Base-by-base conservation (phyloP, 2,888 invertebrate genomes). In the Patella ulyssiponensis region DNA sequence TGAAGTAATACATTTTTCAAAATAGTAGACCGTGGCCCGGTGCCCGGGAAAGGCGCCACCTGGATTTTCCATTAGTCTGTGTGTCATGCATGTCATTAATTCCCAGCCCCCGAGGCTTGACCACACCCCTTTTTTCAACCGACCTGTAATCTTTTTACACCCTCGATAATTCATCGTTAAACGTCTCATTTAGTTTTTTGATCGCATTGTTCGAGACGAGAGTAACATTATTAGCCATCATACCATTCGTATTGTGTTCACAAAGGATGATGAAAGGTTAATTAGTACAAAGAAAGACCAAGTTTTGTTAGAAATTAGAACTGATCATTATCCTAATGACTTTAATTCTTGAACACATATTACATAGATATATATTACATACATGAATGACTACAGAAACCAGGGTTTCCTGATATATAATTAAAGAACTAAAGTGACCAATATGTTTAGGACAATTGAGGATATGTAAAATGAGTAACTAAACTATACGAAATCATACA, bases 51-150 rank as follows among this genome's bases (percentile, higher is more conserved):
- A 44, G 44, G 14, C 20, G 64, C 11, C 64, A 64, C 23, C 64
- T 64, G 64, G 64, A 64, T 23, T 64, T 64, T 23, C 64, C 64
- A 64, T 64, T 64, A 64, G 64, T 64, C 64, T 23, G 3, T 64
- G 64, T 64, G 23, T 64, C 64, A 64, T 23, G 12, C 23, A 23
- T 64, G 23, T 64, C 64, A 64, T 64, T 64, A 64, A 64, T 23
- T 23, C 64, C 20, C 14, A 23, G 23, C 64, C 64, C 33, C 64
- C 12, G 64, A 23, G 64, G 64, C 64, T 23, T 12, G 64, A 23
- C 64, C 64, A 64, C 64, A 64, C 64, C 64, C 64, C 20, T 23
- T 64, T 23, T 23, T 12, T 23, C 64, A 44, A 20, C 64, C 64
- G 64, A 20, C 64, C 64, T 64, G 20, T 64, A 64, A 64, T 64